Evolutionary conservation across 92 coral and sea anemone species (phyloP).

Genomic region (Phenganax stokvisi): DNA sequence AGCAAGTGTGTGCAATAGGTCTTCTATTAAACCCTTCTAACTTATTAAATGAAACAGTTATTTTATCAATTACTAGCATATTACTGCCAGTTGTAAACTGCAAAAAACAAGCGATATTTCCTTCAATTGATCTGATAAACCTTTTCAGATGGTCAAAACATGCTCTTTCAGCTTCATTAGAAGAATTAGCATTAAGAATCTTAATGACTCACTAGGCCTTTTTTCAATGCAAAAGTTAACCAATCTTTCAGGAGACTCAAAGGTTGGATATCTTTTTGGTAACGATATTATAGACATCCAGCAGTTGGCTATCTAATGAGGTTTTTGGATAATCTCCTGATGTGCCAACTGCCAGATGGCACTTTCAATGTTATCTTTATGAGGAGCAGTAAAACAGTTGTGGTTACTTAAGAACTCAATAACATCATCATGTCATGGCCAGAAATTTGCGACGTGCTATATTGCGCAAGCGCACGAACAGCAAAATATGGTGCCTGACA

Average conservation of each 20-base stretch:
- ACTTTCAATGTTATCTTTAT: slow-evolving; percentile 39
- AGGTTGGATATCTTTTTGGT: slow-evolving; percentile 6
- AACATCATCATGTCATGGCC: slow-evolving; percentile 15
- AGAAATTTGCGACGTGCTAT: too few species aligned
- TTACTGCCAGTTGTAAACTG: background rate
- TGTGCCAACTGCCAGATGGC: slow-evolving; percentile 46
- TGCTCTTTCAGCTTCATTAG: background rate
- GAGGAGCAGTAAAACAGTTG: slow-evolving; percentile 29
- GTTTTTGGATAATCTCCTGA: slow-evolving; percentile 57
- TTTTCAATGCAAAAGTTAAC: slow-evolving; percentile 16
- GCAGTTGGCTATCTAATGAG: slow-evolving; percentile 36
- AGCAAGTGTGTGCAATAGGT: background rate
- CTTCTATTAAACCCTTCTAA: background rate
- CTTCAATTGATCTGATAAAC: slow-evolving; percentile 43
- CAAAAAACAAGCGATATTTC: slow-evolving; percentile 8
- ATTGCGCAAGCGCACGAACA: too few species aligned
- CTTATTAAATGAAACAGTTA: too few species aligned
- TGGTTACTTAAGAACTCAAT: slow-evolving; percentile 30
- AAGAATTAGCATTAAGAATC: slow-evolving; percentile 28
- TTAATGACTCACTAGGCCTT: slow-evolving; percentile 21
- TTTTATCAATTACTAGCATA: background rate
- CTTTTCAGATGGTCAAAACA: slow-evolving; percentile 34
- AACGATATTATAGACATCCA: slow-evolving; percentile 13
- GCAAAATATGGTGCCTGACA: too few species aligned
- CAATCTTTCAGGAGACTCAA: slow-evolving; percentile 6